Percentiles rank a stretch among this genome's conserved stretches.
Conservation (phyloP, 2,797 vertebrate species). For the Eospalax fontanierii region DNA sequence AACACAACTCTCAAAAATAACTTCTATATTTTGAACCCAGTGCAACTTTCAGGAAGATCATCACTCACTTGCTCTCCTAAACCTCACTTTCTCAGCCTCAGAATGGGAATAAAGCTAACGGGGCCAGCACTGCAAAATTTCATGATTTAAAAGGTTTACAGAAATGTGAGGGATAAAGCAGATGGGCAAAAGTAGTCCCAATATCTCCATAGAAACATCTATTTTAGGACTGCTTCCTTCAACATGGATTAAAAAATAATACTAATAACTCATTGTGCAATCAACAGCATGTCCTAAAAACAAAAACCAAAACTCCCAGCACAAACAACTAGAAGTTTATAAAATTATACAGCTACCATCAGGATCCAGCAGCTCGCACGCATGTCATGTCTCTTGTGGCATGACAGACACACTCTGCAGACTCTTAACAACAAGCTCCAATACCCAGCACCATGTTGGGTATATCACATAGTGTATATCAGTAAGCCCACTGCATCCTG, state of each 20-base stretch:
- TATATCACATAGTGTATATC: rapidly evolving
- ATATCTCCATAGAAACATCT: not conserved
- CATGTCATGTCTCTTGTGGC: not conserved
- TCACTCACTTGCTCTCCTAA: not conserved
- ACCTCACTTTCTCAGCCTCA: not conserved
- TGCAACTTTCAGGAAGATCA: not conserved
- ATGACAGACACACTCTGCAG: not conserved
- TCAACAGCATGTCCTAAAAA: not conserved
- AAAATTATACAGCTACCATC: not conserved
- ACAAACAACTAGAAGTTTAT: not conserved
- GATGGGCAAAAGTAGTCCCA: not conserved
- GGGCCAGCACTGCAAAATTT: no score
- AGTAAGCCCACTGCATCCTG: rapidly evolving
- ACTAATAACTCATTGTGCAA: not conserved
- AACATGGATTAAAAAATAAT: not conserved
- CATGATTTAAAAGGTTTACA: not conserved
- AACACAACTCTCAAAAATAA: not conserved
- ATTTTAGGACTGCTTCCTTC: not conserved
- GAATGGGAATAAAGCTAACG: not conserved
- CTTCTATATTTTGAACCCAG: not conserved
- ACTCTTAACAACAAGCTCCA: not conserved
- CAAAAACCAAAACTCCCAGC: not conserved
- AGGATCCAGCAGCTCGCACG: not conserved
- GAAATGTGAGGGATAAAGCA: not conserved
- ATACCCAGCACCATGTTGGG: no score